Evolutionary conservation across 2,888 invertebrate genomes (phyloP).

Genomic region (Noctua pronuba): DNA sequence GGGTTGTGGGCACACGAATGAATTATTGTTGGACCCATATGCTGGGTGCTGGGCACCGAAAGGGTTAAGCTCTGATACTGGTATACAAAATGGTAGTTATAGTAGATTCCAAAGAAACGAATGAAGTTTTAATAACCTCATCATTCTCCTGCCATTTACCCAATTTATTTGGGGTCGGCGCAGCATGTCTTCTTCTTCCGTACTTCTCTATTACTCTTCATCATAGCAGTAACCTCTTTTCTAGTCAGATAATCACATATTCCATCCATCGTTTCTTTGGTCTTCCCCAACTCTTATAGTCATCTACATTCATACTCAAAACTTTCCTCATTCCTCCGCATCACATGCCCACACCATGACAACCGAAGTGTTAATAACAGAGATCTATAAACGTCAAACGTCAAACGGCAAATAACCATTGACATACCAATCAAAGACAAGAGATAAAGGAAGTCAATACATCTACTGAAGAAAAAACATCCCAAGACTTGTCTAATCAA

Average conservation of each 20-base stretch:
- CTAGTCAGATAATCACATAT: neutral
- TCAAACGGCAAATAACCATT: neutral
- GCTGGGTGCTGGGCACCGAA: too few species aligned
- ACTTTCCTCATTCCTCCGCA: neutral
- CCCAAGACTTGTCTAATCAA: conserved; percentile 29
- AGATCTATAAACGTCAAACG: neutral
- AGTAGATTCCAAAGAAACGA: neutral
- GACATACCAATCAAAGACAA: conserved; percentile 19
- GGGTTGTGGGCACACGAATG: too few species aligned
- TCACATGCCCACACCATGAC: neutral
- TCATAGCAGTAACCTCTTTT: neutral
- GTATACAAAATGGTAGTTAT: neutral
- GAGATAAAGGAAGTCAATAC: conserved; percentile 52
- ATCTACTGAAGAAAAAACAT: conserved; percentile 39
- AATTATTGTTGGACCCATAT: too few species aligned
- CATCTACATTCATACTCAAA: neutral
- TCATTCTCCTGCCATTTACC: neutral
- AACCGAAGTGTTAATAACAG: neutral
- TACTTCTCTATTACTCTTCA: neutral
- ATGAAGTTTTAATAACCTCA: neutral
- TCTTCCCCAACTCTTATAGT: neutral
- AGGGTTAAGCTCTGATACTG: too few species aligned
- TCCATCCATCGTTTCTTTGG: neutral
- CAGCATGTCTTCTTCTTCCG: neutral
- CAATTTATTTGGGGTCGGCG: too few species aligned